Evolutionary conservation across 2,113 vertebrate genomes (phyloP).

Genomic region (Oreochromis niloticus): DNA sequence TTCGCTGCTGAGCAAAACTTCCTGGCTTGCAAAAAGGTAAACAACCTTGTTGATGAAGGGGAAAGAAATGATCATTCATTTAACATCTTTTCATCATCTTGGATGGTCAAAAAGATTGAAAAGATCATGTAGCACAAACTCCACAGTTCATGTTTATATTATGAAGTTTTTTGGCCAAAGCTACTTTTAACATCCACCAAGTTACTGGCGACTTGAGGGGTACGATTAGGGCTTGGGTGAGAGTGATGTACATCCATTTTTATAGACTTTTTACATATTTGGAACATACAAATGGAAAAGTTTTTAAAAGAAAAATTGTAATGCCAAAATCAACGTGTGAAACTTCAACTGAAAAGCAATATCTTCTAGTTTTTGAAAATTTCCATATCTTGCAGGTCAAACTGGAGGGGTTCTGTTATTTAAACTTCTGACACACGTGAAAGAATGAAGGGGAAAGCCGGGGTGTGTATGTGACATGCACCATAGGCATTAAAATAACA

Average conservation of each 20-base stretch:
- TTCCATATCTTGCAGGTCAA: not conserved
- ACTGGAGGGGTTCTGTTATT: not conserved
- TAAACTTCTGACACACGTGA: not conserved
- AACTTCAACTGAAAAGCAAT: not conserved
- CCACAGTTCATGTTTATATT: not conserved
- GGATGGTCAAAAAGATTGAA: not conserved
- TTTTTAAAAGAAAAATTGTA: not conserved
- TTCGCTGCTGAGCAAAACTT: not conserved
- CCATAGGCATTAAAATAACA: not conserved
- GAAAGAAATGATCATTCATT: not conserved
- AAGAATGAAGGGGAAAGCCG: not conserved
- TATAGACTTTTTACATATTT: not conserved
- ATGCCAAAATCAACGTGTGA: not conserved
- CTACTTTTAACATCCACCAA: not conserved
- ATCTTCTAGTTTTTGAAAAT: not conserved
- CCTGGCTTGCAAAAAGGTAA: slow-evolving; percentile 26
- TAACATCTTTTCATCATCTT: not conserved
- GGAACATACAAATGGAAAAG: not conserved
- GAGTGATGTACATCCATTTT: not conserved
- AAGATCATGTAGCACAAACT: not conserved
- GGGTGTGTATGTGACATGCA: not conserved
- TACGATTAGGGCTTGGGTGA: not conserved
- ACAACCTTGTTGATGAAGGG: not conserved
- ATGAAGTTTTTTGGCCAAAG: not conserved
- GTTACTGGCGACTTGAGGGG: not conserved